Conservation (phyloP, 1,140 invertebrate genomes). For the Drosophila tsacasi region DNA sequence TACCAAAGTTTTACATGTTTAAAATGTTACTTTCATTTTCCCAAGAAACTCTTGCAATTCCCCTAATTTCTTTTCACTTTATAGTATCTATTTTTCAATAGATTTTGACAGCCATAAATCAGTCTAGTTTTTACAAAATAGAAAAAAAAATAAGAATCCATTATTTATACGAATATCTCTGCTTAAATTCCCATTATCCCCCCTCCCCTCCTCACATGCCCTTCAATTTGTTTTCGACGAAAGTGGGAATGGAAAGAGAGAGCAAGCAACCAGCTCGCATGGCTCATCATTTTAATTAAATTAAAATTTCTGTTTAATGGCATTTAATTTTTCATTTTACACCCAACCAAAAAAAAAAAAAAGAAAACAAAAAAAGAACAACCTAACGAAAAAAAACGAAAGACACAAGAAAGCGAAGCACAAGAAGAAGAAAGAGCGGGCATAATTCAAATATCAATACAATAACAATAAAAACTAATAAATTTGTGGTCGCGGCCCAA, state of each 20-base stretch:
- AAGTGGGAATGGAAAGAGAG: conserved; percentile 21
- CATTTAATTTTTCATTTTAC: conserved; percentile 43
- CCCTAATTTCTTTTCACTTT: conserved; percentile 10
- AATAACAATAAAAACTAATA: conserved; percentile 82
- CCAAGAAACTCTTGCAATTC: background rate
- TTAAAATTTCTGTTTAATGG: conserved; percentile 53
- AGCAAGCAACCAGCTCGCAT: background rate
- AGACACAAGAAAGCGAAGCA: background rate
- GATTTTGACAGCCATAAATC: conserved; percentile 23
- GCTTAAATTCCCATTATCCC: conserved; percentile 43
- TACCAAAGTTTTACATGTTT: too few species aligned
- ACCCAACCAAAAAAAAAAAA: background rate
- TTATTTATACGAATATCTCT: conserved; percentile 38
- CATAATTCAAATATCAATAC: conserved; percentile 78
- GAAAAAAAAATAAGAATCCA: conserved; percentile 8
- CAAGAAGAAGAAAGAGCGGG: conserved; percentile 9
- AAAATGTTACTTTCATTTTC: conserved; percentile 1
- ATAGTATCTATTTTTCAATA: conserved; percentile 8
- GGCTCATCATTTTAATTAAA: conserved; percentile 49
- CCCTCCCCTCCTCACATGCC: background rate
- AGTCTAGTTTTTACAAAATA: conserved; percentile 4
- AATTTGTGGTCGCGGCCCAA: conserved; percentile 84
- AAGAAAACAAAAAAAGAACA: background rate
- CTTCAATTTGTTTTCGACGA: conserved; percentile 32
- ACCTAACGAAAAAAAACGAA: background rate